Conservation (phyloP, 2,113 vertebrate genomes). For the Chiloscyllium plagiosum region DNA sequence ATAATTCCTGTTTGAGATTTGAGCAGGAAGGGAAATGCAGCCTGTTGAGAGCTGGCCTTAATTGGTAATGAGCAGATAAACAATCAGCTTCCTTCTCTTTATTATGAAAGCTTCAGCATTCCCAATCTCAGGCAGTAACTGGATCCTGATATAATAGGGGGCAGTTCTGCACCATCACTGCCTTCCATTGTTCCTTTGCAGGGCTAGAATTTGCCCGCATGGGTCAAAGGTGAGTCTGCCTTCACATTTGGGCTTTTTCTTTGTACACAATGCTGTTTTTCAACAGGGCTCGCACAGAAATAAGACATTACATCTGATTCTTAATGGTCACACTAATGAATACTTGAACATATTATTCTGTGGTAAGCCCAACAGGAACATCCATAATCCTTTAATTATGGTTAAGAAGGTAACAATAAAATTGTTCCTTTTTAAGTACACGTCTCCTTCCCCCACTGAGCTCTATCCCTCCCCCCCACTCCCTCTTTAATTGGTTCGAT, state of each 20-base stretch:
- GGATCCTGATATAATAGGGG: not conserved
- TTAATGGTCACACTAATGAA: conserved; percentile 2
- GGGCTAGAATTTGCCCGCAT: not conserved
- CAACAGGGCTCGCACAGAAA: not conserved
- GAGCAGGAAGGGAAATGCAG: conserved; percentile 37
- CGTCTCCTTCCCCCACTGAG: not conserved
- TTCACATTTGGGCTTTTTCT: not conserved
- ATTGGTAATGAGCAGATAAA: conserved; percentile 37
- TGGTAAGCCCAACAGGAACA: not conserved
- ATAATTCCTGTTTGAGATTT: conserved; percentile 51
- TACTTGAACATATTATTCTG: conserved; percentile 17
- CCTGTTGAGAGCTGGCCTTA: conserved; percentile 45
- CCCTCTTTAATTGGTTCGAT: not conserved
- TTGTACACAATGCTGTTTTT: not conserved
- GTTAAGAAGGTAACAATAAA: conserved; percentile 21
- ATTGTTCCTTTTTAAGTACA: not conserved
- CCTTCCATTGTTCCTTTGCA: not conserved
- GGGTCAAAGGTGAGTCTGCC: not conserved
- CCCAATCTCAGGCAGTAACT: conserved; percentile 19
- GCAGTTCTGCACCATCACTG: not conserved
- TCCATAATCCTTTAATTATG: conserved; percentile 26
- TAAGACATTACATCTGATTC: not conserved
- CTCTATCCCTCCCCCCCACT: not conserved
- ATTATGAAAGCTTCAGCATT: conserved; percentile 41
- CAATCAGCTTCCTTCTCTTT: conserved; percentile 53